Percentiles rank a stretch among this genome's conserved stretches.
phyloP scores from a whole-genome alignment of 2,797 vertebrate species.

The Poeciliopsis infans region DNA sequence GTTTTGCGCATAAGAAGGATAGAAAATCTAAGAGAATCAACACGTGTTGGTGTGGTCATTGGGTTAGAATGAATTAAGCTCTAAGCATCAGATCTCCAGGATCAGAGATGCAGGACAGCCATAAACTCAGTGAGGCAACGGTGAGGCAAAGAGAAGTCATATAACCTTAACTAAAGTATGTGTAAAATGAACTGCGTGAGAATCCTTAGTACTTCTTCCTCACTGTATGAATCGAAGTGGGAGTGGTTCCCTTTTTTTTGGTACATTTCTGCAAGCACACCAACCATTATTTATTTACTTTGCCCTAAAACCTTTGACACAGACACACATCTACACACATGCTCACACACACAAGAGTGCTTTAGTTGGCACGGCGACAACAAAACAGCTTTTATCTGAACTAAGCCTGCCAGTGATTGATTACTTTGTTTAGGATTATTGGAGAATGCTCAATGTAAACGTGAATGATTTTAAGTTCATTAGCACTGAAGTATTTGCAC shows the following conservation, averaged over 20 bases:
- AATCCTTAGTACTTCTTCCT: constrained; percentile 47
- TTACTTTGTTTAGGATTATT: constrained; percentile 54
- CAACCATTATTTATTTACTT: constrained; percentile 60
- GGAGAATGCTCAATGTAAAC: constrained; percentile 53
- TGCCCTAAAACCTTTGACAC: constrained; percentile 42
- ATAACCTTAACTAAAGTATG: constrained; percentile 61
- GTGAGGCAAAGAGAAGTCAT: constrained; percentile 58
- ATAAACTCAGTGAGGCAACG: constrained; percentile 50
- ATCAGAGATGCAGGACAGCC: constrained; percentile 5
- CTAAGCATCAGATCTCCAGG: constrained; percentile 26
- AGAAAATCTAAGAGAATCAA: constrained; percentile 16
- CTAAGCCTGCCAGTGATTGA: constrained; percentile 55
- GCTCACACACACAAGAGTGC: constrained; percentile 30
- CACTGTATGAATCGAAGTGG: constrained; percentile 53
- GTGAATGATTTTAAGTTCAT: constrained; percentile 27
- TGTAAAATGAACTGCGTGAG: constrained; percentile 75
- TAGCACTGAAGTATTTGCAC: constrained; percentile 25
- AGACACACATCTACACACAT: constrained; percentile 25
- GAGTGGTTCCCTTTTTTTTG: constrained; percentile 51
- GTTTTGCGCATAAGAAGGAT: neutral
- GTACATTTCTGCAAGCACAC: constrained; percentile 38
- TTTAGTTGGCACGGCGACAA: constrained; percentile 52
- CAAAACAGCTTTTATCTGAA: constrained; percentile 57
- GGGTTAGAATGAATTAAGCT: constrained; percentile 26
- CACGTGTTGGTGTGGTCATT: constrained; percentile 21